Conservation (phyloP, 2,888 invertebrate species). For the Gnatocerus cornutus region DNA sequence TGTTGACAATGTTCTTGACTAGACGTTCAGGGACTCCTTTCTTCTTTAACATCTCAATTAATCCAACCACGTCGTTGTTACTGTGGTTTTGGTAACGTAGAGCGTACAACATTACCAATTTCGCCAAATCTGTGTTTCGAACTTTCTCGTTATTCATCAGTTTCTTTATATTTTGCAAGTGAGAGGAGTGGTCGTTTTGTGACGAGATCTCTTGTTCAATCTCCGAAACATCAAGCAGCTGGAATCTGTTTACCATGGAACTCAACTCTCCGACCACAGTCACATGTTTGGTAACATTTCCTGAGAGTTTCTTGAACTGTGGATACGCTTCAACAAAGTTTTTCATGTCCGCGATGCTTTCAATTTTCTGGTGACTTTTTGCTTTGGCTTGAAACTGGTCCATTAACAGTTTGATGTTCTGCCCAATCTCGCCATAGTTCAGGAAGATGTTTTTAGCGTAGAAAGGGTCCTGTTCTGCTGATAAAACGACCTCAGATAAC, state of each 20-base stretch:
- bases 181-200: constrained; percentile 86
- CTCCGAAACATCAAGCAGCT: constrained; percentile 93
- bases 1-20: constrained; percentile 75
- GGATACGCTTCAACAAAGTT: constrained; percentile 98
- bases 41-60: constrained; percentile 83
- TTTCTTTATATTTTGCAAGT: constrained; percentile 84
- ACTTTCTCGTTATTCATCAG: constrained; percentile 82
- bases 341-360: constrained; percentile 99
- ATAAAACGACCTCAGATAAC: constrained; percentile 92
- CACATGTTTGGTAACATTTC: constrained; percentile 98
- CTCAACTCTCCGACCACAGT: constrained; percentile 97
- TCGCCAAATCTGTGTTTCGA: constrained; percentile 85
- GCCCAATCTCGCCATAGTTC: constrained; percentile 99
- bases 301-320: constrained; percentile 96
- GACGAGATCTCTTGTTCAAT: constrained; percentile 95
- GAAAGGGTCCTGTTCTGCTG: constrained; percentile 97
- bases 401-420: constrained; percentile 96
- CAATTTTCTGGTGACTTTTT: constrained; percentile 96
- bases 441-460: constrained; percentile 95
- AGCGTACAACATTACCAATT: constrained; percentile 94
- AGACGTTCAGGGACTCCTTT: constrained; percentile 81
- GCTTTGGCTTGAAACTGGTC: constrained; percentile 94
- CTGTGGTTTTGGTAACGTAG: constrained; percentile 94
- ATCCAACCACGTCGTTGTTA: constrained; percentile 85
- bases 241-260: constrained; percentile 82